Evolutionary conservation across 2,113 vertebrate species (phyloP), one percentile per base, ranked within the genome.

Genomic region (Cettia cetti): DNA sequence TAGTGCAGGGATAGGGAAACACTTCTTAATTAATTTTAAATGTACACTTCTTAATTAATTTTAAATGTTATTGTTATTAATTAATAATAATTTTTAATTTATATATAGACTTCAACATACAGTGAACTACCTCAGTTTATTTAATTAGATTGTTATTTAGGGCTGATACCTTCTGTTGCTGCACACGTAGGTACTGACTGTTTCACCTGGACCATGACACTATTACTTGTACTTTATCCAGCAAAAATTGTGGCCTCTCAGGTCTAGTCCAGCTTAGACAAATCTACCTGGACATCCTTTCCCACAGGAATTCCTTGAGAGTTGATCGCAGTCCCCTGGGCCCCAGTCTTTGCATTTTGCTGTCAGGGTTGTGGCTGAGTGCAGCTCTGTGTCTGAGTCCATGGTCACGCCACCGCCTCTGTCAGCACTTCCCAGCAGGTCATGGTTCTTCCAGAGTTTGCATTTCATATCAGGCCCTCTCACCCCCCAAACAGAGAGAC

Each of bases 161-260:
- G 40, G 11, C 30, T 74, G 35, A 42, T 89, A 64, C 59, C 35
- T 74, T 69, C n/a, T 47, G 4, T 61, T 79, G n/a, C 57, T 91
- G 57, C 37, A 5, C 24, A 28, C 0, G 0, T 30, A 33, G 40
- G 16, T 80, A 76, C n/a, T 27, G 13, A 23, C 81, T 1, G 0
- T 44, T 42, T 52, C n/a, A 49, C 59, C 45, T 80, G 45, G 57
- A 69, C 50, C 3, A 4, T 56, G 49, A 22, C 13, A 31, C 39
- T 79, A 9, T 44, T 54, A 31, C 75, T 80, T 83, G 39, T 70
- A 50, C 23, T 90, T 82, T 69, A 54, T 42, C 54, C 54, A 61
- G 44, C 37, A 81, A 54, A 78, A 56, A 26, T 28, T 7, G 1
- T 45, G 42, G 23, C 23, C 21, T 76, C 31, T 92, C 28, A 37